Conservation (phyloP, 2,888 invertebrate genomes). For the Lasioglossum vierecki region DNA sequence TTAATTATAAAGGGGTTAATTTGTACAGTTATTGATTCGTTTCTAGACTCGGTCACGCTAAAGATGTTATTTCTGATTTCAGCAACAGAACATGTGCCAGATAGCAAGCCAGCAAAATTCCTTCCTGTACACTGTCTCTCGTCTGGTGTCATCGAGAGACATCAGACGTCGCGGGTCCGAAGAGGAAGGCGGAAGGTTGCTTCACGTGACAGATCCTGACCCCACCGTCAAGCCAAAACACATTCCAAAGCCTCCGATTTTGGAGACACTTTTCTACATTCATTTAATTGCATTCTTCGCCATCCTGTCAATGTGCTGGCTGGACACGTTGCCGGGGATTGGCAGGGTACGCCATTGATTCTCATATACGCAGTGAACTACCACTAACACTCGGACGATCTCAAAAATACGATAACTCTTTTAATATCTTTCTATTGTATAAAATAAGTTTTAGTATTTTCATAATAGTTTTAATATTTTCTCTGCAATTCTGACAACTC, state of each 20-base stretch:
- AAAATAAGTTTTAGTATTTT: no score
- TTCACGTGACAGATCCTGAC: constrained; percentile 81
- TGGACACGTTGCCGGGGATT: constrained; percentile 85
- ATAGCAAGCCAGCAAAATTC: constrained; percentile 79
- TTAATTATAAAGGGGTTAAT: background rate
- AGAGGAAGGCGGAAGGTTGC: constrained; percentile 78
- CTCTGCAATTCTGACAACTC: no score
- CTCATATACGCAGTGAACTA: background rate
- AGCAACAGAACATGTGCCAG: constrained; percentile 78
- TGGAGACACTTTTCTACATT: constrained; percentile 82
- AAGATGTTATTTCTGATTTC: constrained; percentile 27
- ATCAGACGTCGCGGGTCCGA: constrained; percentile 78
- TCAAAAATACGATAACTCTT: no score
- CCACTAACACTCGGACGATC: no score
- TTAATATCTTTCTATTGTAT: no score
- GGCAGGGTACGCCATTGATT: constrained; percentile 83
- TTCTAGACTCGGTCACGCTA: background rate
- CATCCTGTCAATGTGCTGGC: constrained; percentile 84
- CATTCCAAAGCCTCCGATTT: constrained; percentile 79
- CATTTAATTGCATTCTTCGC: constrained; percentile 84
- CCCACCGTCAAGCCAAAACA: constrained; percentile 78
- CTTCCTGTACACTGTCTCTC: constrained; percentile 85
- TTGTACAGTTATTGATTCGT: background rate
- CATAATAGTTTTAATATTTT: no score
- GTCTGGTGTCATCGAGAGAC: constrained; percentile 85